Evolutionary conservation across 2,797 vertebrate species (phyloP).

Genomic region (Phylloscopus collybita): DNA sequence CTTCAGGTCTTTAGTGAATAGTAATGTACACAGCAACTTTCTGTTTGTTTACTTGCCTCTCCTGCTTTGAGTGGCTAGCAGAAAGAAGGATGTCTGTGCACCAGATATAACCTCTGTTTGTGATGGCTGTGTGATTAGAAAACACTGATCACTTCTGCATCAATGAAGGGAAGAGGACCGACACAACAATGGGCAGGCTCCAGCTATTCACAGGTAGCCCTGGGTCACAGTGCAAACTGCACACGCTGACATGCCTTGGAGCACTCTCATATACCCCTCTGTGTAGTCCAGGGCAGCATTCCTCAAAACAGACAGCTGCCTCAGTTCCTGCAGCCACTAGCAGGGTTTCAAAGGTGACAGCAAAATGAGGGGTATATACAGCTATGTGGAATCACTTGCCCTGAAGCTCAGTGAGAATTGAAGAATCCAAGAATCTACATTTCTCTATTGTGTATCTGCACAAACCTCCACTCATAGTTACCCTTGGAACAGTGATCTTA

Average conservation of each 20-base stretch:
- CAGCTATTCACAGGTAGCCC: background rate
- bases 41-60: background rate
- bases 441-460: background rate
- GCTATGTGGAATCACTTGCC: background rate
- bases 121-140: background rate
- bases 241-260: background rate
- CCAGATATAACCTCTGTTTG: background rate
- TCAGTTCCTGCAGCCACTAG: background rate
- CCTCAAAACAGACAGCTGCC: background rate
- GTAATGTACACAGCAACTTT: background rate
- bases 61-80: background rate
- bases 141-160: background rate
- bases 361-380: background rate
- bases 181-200: background rate
- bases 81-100: background rate
- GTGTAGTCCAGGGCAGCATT: background rate
- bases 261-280: rapidly evolving
- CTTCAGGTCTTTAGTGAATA: background rate
- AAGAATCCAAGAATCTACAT: background rate
- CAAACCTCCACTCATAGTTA: background rate
- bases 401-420: background rate
- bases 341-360: background rate
- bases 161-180: background rate
- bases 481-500: background rate
- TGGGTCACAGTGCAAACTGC: background rate